Evolutionary conservation across 2,797 vertebrate genomes (phyloP).

Genomic region (Jordanella pulchra): DNA sequence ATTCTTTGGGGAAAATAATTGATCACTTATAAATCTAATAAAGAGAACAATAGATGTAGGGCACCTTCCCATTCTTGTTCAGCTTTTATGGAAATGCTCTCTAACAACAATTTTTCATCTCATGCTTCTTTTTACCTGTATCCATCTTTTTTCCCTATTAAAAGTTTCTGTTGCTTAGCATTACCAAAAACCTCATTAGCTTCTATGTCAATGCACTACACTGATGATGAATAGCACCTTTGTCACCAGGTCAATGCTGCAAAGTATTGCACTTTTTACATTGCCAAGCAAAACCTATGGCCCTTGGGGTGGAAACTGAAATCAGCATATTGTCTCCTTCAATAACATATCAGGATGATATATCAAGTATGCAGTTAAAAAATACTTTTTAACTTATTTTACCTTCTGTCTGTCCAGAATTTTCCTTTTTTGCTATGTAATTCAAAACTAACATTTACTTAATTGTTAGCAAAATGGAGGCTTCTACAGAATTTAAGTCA

Average conservation of each 20-base stretch:
- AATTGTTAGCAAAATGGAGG: background rate
- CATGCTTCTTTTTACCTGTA: constrained; percentile 27
- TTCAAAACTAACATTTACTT: background rate
- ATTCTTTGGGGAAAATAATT: background rate
- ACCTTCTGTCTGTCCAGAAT: background rate
- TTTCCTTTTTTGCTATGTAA: background rate
- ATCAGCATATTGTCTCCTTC: background rate
- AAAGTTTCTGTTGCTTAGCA: constrained; percentile 52
- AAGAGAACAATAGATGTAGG: constrained; percentile 4
- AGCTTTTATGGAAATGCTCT: constrained; percentile 39
- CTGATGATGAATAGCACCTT: constrained; percentile 59
- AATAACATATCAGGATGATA: background rate
- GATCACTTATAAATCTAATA: constrained; percentile 4
- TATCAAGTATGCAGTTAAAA: background rate
- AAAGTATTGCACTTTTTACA: constrained; percentile 22
- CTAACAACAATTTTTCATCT: constrained; percentile 50
- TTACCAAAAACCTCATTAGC: constrained; percentile 57
- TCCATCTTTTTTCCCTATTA: constrained; percentile 54
- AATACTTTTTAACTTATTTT: background rate
- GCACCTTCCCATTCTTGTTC: constrained; percentile 6
- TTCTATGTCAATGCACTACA: constrained; percentile 42
- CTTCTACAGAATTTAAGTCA: background rate
- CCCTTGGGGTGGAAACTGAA: constrained; percentile 17
- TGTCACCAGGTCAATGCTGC: constrained; percentile 42
- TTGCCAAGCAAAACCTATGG: constrained; percentile 32